Conservation (phyloP, 2,113 vertebrate species). For the Ciconia maguari region DNA sequence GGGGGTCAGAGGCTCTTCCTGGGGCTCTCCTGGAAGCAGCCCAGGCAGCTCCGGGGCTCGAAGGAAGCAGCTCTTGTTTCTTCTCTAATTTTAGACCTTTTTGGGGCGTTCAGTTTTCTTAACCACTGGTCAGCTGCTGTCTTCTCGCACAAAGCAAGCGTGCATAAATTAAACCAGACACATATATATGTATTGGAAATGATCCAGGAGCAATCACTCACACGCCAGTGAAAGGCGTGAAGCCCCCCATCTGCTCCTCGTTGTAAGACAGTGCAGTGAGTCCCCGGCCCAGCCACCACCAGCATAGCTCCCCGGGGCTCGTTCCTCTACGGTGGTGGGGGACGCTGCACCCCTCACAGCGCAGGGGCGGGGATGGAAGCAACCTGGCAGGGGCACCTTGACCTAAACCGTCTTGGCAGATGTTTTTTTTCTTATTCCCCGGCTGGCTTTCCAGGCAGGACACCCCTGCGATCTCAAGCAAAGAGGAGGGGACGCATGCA, state of each 20-base stretch:
- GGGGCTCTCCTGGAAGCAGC: background rate
- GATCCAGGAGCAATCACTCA: conserved; percentile 35
- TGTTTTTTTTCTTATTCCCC: background rate
- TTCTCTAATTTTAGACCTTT: conserved; percentile 40
- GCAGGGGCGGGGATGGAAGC: background rate
- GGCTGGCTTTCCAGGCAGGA: background rate
- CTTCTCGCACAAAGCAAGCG: background rate
- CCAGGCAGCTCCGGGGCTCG: background rate
- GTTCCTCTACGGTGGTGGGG: fast-evolving
- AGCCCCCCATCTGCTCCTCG: conserved; percentile 22
- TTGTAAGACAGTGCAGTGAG: background rate
- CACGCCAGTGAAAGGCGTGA: background rate
- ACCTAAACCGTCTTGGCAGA: background rate
- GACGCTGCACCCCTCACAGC: background rate
- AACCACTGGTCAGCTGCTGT: conserved; percentile 25
- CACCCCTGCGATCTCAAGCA: background rate
- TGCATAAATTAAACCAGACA: conserved; percentile 27
- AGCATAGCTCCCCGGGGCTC: background rate
- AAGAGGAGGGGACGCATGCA: background rate
- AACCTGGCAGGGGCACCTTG: background rate
- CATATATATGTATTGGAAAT: background rate
- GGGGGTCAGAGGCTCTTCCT: background rate
- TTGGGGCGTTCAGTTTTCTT: background rate
- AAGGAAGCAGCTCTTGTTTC: conserved; percentile 8
- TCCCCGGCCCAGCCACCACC: background rate